Conservation (phyloP, 2,797 vertebrate genomes). For the Thamnophis elegans region DNA sequence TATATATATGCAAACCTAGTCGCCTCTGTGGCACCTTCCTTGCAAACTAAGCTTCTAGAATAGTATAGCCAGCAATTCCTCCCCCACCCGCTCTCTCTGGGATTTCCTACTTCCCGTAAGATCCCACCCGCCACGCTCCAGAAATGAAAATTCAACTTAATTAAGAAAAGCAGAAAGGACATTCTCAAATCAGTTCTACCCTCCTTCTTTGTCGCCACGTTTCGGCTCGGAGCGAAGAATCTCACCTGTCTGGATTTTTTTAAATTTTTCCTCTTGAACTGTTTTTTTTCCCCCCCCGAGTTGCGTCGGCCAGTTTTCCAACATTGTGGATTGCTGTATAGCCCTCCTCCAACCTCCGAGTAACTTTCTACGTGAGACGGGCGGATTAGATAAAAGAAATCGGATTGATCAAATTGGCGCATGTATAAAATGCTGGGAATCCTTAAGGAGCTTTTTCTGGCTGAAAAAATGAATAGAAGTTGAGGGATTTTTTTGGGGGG, state of each 20-base stretch:
- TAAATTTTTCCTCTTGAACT: neutral
- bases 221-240: rapidly evolving
- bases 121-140: neutral
- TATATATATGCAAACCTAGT: neutral
- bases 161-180: neutral
- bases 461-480: neutral
- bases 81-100: neutral
- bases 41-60: neutral
- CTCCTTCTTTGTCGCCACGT: neutral
- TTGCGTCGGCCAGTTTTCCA: neutral
- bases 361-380: too few species aligned
- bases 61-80: neutral
- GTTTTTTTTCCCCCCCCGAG: neutral
- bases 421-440: neutral
- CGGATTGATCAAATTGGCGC: too few species aligned
- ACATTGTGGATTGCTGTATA: too few species aligned
- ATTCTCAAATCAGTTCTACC: neutral
- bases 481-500: neutral
- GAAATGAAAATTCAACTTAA: neutral
- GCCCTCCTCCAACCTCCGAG: too few species aligned
- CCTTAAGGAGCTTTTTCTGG: neutral
- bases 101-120: neutral
- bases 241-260: neutral
- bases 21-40: neutral
- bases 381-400: too few species aligned